Evolutionary conservation across 2,797 vertebrate species (phyloP), one percentile per base, ranked within the genome.

Genomic region (Anguilla obscura): DNA sequence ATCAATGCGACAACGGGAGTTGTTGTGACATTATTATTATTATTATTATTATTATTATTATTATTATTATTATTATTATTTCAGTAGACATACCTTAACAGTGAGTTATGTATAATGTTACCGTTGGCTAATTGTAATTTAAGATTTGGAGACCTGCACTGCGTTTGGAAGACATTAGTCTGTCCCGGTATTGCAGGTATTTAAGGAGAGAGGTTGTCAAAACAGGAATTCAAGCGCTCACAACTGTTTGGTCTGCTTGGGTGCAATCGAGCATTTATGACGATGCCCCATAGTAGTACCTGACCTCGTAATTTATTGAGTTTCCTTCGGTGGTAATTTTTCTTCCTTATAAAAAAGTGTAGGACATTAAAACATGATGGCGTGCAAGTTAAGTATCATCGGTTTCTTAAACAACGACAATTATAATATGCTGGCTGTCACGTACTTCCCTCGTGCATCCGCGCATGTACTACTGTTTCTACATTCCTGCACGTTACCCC

Each of bases 121-220:
- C 40, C 45, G 9, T n/a, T 40, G 33, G 33, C 74, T 6, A 79
- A 79, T 79, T 79, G 14, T 45, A 40, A 79, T 16, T 45, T 21
- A 79, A 40, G 12, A 79, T 79, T 79, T 79, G 33, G 33, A 40
- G 36, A 79, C 16, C 74, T 79, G 74, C 74, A 82, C 24, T 82
- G 79, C 40, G 79, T 82, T 82, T n/a, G 45, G 40, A 50, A 50
- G 79, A 50, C 36, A 50, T 82, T 76, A 4, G 56, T 58, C 63
- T n/a, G 63, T 50, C 40, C 21, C 45, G 45, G 40, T 48, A 24
- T 82, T 82, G 79, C 79, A 50, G 79, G 79, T 50, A 82, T 82
- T 82, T 33, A 10, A 40, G 45, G 27, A 48, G 79, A 48, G 40
- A 45, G 45, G 45, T 50, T 82, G 45, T 50, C 40, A 82, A 82